A percentile compares a stretch with the other conserved stretches of the same genome.
Evolutionary conservation across 2,888 invertebrate genomes (phyloP).

Genomic region (Gnatocerus cornutus): DNA sequence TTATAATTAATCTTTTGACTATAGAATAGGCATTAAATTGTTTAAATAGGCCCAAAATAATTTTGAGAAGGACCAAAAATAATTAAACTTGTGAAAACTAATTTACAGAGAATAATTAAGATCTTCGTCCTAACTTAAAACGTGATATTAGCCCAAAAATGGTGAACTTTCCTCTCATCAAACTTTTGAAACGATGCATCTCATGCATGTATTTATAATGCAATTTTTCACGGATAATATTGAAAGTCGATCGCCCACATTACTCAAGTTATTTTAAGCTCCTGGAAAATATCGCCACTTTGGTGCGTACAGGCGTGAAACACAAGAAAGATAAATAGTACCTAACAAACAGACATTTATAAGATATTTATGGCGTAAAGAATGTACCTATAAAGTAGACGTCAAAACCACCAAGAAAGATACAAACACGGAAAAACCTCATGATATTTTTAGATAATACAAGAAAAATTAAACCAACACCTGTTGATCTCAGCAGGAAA

Average conservation of each 20-base stretch:
- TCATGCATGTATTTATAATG: neutral
- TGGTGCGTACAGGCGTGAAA: slow-evolving; percentile 1
- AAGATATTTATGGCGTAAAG: slow-evolving; percentile 8
- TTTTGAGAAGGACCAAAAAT: neutral
- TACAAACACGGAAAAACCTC: neutral
- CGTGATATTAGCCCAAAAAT: too few relatives aligned
- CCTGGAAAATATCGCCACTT: slow-evolving; percentile 1
- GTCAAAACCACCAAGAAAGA: neutral
- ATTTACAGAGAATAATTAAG: neutral
- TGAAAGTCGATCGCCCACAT: slow-evolving; percentile 3
- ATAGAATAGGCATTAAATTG: too few relatives aligned
- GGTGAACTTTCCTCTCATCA: too few relatives aligned
- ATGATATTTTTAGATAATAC: neutral
- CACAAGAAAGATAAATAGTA: slow-evolving; percentile 15
- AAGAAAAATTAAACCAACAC: neutral
- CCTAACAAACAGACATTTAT: slow-evolving; percentile 8
- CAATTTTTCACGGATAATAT: neutral
- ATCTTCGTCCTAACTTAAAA: neutral
- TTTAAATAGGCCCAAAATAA: too few relatives aligned
- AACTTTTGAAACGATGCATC: neutral
- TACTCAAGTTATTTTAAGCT: slow-evolving; percentile 6
- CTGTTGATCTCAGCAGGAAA: neutral
- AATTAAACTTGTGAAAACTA: neutral
- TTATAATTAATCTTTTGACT: too few relatives aligned
- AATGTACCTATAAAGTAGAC: slow-evolving; percentile 1